Conservation (phyloP, 35 echinoderm and acorn worm species). For the Lytechinus pictus region DNA sequence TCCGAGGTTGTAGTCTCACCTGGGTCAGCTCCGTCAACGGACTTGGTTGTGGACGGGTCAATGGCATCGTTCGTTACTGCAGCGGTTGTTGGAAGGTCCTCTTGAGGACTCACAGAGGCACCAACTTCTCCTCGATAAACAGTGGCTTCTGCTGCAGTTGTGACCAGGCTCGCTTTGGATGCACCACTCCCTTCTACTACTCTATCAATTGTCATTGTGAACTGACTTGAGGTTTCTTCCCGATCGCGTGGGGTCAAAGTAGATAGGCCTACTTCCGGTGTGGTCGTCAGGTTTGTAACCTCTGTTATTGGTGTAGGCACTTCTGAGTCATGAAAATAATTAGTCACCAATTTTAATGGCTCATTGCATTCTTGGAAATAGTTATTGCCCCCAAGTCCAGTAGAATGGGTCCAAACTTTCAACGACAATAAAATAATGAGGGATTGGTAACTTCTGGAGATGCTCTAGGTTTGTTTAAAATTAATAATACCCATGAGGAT, state of each 20-base stretch:
- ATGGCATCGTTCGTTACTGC: not conserved
- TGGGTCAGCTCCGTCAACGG: not conserved
- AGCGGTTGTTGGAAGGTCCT: not conserved
- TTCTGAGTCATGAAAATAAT: not conserved
- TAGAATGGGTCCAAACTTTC: too few relatives aligned
- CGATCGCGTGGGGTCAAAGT: not conserved
- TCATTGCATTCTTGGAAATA: too few relatives aligned
- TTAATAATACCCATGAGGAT: too few relatives aligned
- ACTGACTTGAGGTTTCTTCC: not conserved
- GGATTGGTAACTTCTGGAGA: too few relatives aligned
- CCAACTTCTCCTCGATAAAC: not conserved
- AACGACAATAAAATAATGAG: too few relatives aligned
- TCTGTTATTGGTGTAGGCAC: not conserved
- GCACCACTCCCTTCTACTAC: not conserved
- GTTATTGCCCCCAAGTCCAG: too few relatives aligned
- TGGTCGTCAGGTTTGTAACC: not conserved
- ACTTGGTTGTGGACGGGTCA: not conserved
- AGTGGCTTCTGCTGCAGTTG: not conserved
- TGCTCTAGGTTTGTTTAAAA: too few relatives aligned
- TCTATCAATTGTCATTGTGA: not conserved
- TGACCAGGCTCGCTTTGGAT: not conserved
- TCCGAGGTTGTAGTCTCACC: not conserved
- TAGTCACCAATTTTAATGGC: not conserved
- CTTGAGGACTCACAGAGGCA: not conserved
- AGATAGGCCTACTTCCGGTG: not conserved